phyloP scores from a whole-genome alignment of 64 coral and sea anemone genomes.

The Dendrophyllia cribrosa region DNA sequence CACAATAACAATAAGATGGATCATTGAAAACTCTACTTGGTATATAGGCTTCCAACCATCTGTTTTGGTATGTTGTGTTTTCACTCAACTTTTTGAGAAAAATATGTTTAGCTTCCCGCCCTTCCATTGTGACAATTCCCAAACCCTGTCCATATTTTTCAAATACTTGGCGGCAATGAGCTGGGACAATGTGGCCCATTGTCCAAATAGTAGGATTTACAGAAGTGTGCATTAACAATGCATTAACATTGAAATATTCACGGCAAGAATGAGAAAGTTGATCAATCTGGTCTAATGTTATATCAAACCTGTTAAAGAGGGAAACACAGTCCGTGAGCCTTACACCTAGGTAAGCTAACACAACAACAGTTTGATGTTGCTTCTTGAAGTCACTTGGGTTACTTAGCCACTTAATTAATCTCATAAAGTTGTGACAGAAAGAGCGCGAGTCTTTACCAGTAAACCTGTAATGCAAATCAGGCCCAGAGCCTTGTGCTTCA shows the following conservation, averaged over 20 bases:
- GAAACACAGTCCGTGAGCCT: conserved; percentile 70
- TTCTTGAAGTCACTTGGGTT: conserved; percentile 27
- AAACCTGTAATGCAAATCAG: conserved; percentile 45
- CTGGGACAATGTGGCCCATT: conserved; percentile 65
- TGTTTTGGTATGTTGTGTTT: conserved; percentile 24
- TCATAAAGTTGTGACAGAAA: conserved; percentile 64
- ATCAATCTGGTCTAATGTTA: conserved; percentile 17
- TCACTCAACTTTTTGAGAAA: conserved; percentile 49
- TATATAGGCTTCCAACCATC: conserved; percentile 35
- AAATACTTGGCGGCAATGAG: conserved; percentile 47
- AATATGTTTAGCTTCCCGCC: conserved; percentile 59
- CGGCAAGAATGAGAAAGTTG: conserved; percentile 13
- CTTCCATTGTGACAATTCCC: conserved; percentile 52
- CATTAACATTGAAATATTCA: conserved; percentile 57
- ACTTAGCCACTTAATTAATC: conserved; percentile 42
- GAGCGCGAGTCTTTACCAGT: conserved; percentile 36
- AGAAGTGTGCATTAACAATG: conserved; percentile 44
- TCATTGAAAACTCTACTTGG: conserved; percentile 27
- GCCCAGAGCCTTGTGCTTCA: background rate
- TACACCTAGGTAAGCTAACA: conserved; percentile 39
- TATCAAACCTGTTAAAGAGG: conserved; percentile 61
- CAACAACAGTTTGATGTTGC: conserved; percentile 38
- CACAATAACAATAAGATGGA: conserved; percentile 45
- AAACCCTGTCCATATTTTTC: conserved; percentile 67
- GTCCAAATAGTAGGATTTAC: conserved; percentile 81